Evolutionary conservation across 2,797 vertebrate species (phyloP).

Genomic region (Sebastes melanostomus): DNA sequence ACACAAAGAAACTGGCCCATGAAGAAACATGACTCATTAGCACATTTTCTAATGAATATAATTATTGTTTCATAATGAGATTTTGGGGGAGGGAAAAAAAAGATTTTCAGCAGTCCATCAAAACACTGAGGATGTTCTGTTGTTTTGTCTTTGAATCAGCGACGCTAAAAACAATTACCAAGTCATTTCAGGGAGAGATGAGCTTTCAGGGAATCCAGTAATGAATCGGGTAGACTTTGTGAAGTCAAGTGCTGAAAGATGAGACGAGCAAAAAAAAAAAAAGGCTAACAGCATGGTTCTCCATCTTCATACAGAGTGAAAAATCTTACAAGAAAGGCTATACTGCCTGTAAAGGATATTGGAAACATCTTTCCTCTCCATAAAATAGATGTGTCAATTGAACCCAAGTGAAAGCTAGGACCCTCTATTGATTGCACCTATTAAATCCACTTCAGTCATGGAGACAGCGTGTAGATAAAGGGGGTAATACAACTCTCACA

Average conservation of each 20-base stretch:
- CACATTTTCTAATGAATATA: conserved; percentile 80
- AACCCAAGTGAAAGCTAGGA: conserved; percentile 47
- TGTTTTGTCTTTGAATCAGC: conserved; percentile 68
- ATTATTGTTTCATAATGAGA: conserved; percentile 77
- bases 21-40: conserved; percentile 71
- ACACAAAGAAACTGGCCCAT: conserved; percentile 62
- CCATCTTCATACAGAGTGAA: conserved; percentile 24
- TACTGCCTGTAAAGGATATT: conserved; percentile 9
- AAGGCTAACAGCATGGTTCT: not conserved
- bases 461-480: conserved; percentile 4
- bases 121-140: conserved; percentile 45
- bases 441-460: conserved; percentile 45
- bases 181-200: conserved; percentile 60
- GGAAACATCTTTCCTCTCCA: conserved; percentile 24
- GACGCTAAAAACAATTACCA: conserved; percentile 69
- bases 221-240: conserved; percentile 56
- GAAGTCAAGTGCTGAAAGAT: conserved; percentile 53
- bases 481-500: conserved; percentile 23
- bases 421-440: conserved; percentile 41
- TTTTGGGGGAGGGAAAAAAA: conserved; percentile 18
- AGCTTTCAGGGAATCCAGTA: conserved; percentile 53
- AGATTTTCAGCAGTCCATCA: conserved; percentile 59
- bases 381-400: conserved; percentile 46
- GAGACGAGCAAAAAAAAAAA: conserved; percentile 20
- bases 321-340: conserved; percentile 12